Base-by-base conservation (phyloP, 2,888 invertebrate species). In the Caenorhabditis sp. region DNA sequence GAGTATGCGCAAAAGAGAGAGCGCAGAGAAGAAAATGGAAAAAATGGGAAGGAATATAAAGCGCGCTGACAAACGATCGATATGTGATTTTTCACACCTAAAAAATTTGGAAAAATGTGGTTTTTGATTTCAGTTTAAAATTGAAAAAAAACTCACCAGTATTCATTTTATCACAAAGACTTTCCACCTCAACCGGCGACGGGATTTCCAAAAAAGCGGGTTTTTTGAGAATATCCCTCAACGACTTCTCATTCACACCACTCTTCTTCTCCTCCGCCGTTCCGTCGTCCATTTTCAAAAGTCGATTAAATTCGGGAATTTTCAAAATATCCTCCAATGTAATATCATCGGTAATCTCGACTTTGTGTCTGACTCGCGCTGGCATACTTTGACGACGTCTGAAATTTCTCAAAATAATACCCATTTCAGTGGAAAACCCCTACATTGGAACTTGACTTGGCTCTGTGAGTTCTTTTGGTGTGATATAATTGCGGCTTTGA, bases 401-500 rank as follows among this genome's bases (percentile, higher is more conserved):
- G 17, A 17, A 43, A 43, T 43, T 43, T 43, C 23, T 64, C 49
- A 36, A 19, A 14, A 61, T n/a, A n/a, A 51, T 19, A 4, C 27
- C n/a, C n/a, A n/a, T n/a, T n/a, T n/a, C n/a, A n/a, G n/a, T n/a
- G n/a, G n/a, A n/a, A 23, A 59, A 24, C 8, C 6, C 14, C 49
- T 23, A 24, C 43, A 14, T 23, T 23, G 12, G 49, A 3, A 19
- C 49, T 17, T 19, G 36, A 12, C 17, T 23, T 10, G 0, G 10
- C 43, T 57, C 19, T 57, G 55, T 17, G 50, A 58, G 36, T 37
- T 65, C 6, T 17, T 26, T 57, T 23, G 57, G 26, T 26, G 62
- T 68, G 37, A 68, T 68, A 31, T 68, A 69, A 51, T 69, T 69
- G 6, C 69, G 54, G 12, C 63, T 63, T 21, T 69, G 69, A 54